Base-by-base conservation (phyloP, 1,140 invertebrate species). In the Orchestia grillus region DNA sequence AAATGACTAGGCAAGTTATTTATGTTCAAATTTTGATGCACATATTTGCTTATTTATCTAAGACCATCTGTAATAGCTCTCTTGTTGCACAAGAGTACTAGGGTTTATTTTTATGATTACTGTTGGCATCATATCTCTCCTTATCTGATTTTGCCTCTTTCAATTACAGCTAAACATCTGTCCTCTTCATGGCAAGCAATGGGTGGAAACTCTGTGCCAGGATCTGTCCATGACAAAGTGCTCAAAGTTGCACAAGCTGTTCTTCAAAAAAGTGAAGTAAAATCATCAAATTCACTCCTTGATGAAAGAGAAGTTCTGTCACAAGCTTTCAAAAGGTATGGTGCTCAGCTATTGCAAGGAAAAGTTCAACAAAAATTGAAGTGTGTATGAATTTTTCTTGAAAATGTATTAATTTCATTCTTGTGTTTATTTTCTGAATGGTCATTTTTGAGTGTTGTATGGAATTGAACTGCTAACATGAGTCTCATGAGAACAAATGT, bases 231-330 rank as follows among this genome's bases (percentile, higher is more conserved):
- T 94, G 92, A 94, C 40, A 45, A 94, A 47, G 92, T 45, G 44
- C 92, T 94, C 41, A n/a, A 94, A 47, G 11, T 94, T 94, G 92
- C 92, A 4, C 92, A 47, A 94, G 92, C 44, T 94, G 92, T 44
- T 47, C 41, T 44, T 45, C 41, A 94, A 94, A 94, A 45, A 44
- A 44, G 41, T 45, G 92, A 94, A 94, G 44, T 36, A 40, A 94
- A 44, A 3, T n/a, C 43, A 44, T n/a, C 44, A n/a, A 44, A 94
- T n/a, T 0, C 16, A 45, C 6, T 47, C 92, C 43, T 23, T 44
- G 92, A 45, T 94, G 43, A 44, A 47, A 94, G n/a, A 94, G 92
- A 94, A 47, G 36, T 94, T 40, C 41, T 94, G 8, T 47, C 92
- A 3, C 92, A 94, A 40, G 92, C 92, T n/a, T 94, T 94, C 44